Percentiles rank a stretch among this genome's conserved stretches.
These are phyloP conservation scores for Eupsittula cactorum DNA, from an alignment of 2,113 vertebrate genomes.

Conservation along the genomic window DNA sequence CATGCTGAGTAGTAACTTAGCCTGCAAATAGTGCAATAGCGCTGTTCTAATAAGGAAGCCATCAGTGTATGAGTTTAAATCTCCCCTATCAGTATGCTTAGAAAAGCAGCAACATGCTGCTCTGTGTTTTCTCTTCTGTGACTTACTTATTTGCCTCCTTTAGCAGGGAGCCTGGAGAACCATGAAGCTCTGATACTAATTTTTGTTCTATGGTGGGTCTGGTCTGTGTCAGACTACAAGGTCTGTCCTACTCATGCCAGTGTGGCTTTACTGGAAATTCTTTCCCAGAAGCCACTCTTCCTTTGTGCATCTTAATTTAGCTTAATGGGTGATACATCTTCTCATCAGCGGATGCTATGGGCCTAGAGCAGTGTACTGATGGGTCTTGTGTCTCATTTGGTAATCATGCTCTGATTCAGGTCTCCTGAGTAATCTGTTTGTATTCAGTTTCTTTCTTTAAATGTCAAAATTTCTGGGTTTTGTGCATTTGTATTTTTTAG, in stretches of 20 bases:
- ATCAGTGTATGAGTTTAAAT: background rate
- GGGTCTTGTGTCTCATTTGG: background rate
- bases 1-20: background rate
- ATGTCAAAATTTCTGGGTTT: background rate
- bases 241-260: background rate
- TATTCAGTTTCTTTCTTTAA: background rate
- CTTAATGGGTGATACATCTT: background rate
- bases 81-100: background rate
- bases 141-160: background rate
- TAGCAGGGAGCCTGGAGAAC: background rate
- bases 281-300: background rate
- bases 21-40: background rate
- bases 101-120: background rate
- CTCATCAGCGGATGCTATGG: background rate
- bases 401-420: background rate
- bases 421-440: background rate
- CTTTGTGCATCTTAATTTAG: background rate
- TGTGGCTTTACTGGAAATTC: background rate
- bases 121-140: background rate
- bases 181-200: background rate
- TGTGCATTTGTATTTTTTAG: background rate
- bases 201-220: constrained; percentile 14
- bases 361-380: background rate
- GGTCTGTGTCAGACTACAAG: background rate
- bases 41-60: background rate